Conservation (phyloP, 1,140 invertebrate species). For the Caenorhabditis brenneri region DNA sequence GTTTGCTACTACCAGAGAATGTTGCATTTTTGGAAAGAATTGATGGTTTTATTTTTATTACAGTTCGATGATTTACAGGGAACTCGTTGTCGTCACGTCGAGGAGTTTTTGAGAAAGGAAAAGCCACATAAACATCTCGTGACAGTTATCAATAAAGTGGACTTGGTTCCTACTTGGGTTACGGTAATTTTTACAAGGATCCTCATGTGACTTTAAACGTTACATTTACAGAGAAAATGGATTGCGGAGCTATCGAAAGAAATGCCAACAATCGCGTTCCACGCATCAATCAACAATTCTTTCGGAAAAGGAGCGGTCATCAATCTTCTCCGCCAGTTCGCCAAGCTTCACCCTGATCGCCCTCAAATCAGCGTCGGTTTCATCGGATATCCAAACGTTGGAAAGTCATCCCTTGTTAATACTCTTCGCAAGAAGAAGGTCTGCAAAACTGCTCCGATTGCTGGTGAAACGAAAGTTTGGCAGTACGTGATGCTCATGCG, state of each 20-base stretch:
- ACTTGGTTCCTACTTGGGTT: slow-evolving; percentile 92
- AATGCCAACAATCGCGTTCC: slow-evolving; percentile 96
- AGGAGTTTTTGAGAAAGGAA: slow-evolving; percentile 83
- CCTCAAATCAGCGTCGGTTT: slow-evolving; percentile 99
- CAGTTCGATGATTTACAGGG: too few species aligned
- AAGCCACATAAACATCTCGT: slow-evolving; percentile 92
- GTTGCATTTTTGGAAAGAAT: too few species aligned
- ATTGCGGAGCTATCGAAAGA: slow-evolving; percentile 88
- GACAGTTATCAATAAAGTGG: slow-evolving; percentile 91
- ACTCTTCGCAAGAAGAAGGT: slow-evolving; percentile 91
- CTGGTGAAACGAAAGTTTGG: slow-evolving; percentile 98
- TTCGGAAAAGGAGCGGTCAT: slow-evolving; percentile 98
- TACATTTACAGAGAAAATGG: slow-evolving; percentile 78
- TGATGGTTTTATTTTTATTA: too few species aligned
- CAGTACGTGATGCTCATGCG: slow-evolving; percentile 98
- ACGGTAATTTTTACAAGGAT: slow-evolving; percentile 75
- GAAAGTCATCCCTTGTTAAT: slow-evolving; percentile 98
- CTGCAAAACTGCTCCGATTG: slow-evolving; percentile 94
- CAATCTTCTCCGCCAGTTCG: slow-evolving; percentile 92
- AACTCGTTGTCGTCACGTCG: slow-evolving; percentile 89
- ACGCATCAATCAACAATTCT: slow-evolving; percentile 94
- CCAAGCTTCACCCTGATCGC: slow-evolving; percentile 77
- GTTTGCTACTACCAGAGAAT: slow-evolving; percentile 72
- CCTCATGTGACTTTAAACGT: too few species aligned
- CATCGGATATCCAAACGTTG: slow-evolving; percentile 98